A percentile compares a stretch with the other conserved stretches of the same genome.
Conservation (phyloP, 1,140 invertebrate species). For the Ladona fulva region DNA sequence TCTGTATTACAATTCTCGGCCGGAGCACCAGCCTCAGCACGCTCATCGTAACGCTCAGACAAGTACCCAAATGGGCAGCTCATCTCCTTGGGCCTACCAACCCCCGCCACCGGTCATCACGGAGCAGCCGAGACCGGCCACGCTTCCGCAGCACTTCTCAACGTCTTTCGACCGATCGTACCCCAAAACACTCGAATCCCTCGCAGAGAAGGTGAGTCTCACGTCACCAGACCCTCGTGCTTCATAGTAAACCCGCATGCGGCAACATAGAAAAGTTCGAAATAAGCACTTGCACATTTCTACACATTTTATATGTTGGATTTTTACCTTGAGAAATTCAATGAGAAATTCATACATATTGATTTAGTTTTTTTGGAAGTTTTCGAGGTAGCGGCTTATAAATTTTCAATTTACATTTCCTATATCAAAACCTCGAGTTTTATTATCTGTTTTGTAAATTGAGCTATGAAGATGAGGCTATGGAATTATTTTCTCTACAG, state of each 20-base stretch:
- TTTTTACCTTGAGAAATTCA: no score
- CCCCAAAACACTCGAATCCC: slow-evolving; percentile 81
- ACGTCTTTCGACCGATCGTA: slow-evolving; percentile 68
- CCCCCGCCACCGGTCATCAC: slow-evolving; percentile 77
- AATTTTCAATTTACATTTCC: no score
- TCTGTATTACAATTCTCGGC: slow-evolving; percentile 69
- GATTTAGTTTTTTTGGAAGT: no score
- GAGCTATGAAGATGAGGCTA: no score
- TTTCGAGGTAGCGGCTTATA: no score
- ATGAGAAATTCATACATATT: no score
- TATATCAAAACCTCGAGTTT: no score
- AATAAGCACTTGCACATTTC: background rate
- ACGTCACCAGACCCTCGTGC: background rate
- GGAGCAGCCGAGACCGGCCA: slow-evolving; percentile 67
- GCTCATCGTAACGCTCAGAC: slow-evolving; percentile 18
- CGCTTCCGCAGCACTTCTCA: slow-evolving; percentile 59
- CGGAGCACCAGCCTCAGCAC: slow-evolving; percentile 20
- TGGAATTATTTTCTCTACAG: no score
- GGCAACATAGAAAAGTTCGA: background rate
- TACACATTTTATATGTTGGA: background rate
- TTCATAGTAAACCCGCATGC: background rate
- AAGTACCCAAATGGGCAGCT: slow-evolving; percentile 18
- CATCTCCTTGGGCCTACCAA: slow-evolving; percentile 44
- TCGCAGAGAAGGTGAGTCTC: slow-evolving; percentile 64
- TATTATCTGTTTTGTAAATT: no score